Evolutionary conservation across 2,888 invertebrate species (phyloP).

Genomic region (Phasia obesa): DNA sequence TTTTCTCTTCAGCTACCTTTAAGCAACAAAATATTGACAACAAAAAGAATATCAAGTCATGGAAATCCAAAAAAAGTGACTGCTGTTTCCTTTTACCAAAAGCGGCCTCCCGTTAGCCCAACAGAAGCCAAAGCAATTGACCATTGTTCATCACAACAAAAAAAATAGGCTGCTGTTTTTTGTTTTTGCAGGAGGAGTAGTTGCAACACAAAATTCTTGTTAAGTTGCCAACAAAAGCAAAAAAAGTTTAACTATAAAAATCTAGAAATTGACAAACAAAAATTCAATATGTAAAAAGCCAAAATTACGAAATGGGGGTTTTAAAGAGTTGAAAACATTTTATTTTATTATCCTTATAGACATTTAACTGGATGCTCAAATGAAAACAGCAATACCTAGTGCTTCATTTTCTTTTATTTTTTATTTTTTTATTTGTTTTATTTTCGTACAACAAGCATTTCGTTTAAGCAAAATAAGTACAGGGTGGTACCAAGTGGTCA

Average conservation of each 20-base stretch:
- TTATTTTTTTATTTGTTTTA: constrained; percentile 43
- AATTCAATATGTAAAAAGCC: constrained; percentile 32
- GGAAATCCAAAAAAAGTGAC: constrained; percentile 26
- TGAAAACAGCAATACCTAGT: too few species aligned
- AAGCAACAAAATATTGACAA: constrained; percentile 33
- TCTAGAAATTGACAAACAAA: constrained; percentile 65
- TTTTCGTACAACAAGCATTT: constrained; percentile 48
- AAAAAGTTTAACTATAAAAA: constrained; percentile 54
- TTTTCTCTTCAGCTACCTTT: constrained; percentile 41
- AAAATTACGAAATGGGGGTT: constrained; percentile 12
- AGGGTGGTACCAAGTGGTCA: constrained; percentile 61
- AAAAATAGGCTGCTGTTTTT: constrained; percentile 15
- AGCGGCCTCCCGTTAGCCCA: constrained; percentile 15
- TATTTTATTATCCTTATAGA: constrained; percentile 51
- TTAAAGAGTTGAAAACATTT: constrained; percentile 27
- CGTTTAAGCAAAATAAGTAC: constrained; percentile 50
- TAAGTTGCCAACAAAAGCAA: constrained; percentile 52
- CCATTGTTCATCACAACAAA: constrained; percentile 50
- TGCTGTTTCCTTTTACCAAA: constrained; percentile 26
- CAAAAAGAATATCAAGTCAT: constrained; percentile 23
- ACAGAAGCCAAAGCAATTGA: constrained; percentile 70
- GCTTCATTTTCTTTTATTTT: constrained; percentile 27
- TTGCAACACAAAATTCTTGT: constrained; percentile 40
- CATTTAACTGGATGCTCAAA: constrained; percentile 57
- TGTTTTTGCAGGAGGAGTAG: constrained; percentile 11